phyloP scores from a whole-genome alignment of 2,113 vertebrate species.

The Nestor notabilis region DNA sequence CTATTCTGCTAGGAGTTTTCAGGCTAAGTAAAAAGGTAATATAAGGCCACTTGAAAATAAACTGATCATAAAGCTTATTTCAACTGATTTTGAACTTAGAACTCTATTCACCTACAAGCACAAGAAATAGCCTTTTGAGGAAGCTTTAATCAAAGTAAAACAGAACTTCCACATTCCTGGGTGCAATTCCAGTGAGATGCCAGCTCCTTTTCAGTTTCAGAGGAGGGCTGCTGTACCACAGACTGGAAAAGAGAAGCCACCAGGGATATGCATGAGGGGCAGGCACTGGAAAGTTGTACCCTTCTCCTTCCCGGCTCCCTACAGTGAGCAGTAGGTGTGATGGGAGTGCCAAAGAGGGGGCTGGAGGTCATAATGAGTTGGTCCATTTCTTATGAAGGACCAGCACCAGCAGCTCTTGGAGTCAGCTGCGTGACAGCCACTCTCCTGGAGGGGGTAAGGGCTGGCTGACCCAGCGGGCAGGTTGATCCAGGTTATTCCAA shows the following conservation, averaged over 20 bases:
- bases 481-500: background rate
- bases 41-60: background rate
- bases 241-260: background rate
- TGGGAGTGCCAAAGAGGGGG: fast-evolving
- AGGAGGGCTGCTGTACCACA: background rate
- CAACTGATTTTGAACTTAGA: background rate
- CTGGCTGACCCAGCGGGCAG: background rate
- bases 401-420: background rate
- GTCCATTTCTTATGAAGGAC: background rate
- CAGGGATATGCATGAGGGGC: background rate
- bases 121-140: background rate
- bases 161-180: background rate
- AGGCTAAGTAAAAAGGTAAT: constrained; percentile 45
- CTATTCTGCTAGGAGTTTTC: constrained; percentile 11
- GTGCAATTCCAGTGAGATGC: background rate
- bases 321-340: background rate
- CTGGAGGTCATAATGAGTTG: background rate
- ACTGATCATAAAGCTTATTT: background rate
- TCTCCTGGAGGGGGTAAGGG: background rate
- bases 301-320: background rate
- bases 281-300: background rate
- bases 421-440: background rate
- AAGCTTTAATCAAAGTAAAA: background rate
- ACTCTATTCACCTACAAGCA: background rate
- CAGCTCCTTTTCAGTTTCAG: background rate